phyloP scores from a whole-genome alignment of 2,888 invertebrate genomes.

The Acronicta leporina region DNA sequence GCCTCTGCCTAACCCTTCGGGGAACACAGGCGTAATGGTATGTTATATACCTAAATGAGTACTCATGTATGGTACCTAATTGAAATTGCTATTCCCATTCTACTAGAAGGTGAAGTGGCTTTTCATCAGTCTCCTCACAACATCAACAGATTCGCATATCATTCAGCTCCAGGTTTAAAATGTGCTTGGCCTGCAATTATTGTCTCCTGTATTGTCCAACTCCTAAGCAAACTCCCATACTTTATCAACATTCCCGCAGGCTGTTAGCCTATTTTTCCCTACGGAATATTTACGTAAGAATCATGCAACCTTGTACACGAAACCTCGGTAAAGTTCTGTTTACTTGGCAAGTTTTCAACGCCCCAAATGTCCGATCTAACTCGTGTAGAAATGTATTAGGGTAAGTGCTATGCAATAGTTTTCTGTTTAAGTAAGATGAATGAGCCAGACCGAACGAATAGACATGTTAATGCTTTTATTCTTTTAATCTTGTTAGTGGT shows the following conservation, averaged over 20 bases:
- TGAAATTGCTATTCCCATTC: too few species aligned
- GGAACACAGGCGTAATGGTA: too few species aligned
- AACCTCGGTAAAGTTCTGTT: conserved; percentile 5
- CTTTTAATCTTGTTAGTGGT: neutral
- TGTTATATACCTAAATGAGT: too few species aligned
- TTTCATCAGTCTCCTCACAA: too few species aligned
- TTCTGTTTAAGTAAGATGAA: conserved; percentile 11
- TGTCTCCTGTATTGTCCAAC: too few species aligned
- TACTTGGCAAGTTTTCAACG: conserved; percentile 45
- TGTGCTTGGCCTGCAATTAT: too few species aligned
- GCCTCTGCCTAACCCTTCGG: too few species aligned
- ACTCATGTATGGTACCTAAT: too few species aligned
- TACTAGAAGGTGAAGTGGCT: too few species aligned
- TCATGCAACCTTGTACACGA: conserved; percentile 9
- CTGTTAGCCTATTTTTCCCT: conserved; percentile 16
- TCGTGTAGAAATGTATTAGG: neutral
- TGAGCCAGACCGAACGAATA: neutral
- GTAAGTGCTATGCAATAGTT: conserved; percentile 3
- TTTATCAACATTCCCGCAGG: conserved; percentile 2
- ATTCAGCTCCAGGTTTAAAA: too few species aligned
- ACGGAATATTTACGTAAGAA: conserved; percentile 42
- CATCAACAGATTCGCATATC: too few species aligned
- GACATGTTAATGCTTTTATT: conserved; percentile 1
- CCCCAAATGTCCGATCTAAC: conserved; percentile 8
- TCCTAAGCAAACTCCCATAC: too few species aligned